Evolutionary conservation across 2,113 vertebrate species (phyloP).

Genomic region (Dromaius novaehollandiae): DNA sequence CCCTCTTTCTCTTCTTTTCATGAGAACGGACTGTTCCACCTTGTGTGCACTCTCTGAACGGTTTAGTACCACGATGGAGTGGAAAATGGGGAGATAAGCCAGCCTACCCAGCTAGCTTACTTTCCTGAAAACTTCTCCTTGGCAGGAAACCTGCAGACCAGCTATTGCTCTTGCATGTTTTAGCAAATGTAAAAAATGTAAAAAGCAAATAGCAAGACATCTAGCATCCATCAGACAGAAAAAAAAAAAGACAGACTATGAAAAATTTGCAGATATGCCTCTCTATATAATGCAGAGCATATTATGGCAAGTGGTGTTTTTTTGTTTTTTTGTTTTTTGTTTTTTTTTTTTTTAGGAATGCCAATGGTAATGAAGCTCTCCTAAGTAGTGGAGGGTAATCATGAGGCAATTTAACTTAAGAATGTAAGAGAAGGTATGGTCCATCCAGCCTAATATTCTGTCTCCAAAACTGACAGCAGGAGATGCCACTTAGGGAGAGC

Average conservation of each 20-base stretch:
- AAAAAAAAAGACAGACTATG: neutral
- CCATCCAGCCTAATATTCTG: neutral
- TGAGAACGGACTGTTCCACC: neutral
- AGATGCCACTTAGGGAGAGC: neutral
- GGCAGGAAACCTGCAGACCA: neutral
- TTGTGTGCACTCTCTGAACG: neutral
- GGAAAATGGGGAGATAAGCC: neutral
- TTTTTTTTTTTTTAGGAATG: too few species aligned
- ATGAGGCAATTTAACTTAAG: neutral
- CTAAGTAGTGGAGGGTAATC: too few species aligned
- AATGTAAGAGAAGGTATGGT: neutral
- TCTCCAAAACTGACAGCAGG: neutral
- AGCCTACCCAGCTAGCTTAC: neutral
- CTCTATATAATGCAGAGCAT: too few species aligned
- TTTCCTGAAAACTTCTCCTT: neutral
- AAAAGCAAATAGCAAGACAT: neutral
- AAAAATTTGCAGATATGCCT: neutral
- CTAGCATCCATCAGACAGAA: neutral
- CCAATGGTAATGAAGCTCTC: too few species aligned
- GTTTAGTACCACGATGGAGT: neutral
- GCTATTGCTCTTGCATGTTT: neutral
- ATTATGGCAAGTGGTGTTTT: neutral
- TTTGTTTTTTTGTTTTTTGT: too few species aligned
- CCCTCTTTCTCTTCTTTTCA: slow-evolving; percentile 9
- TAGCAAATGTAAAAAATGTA: neutral